phyloP scores from a whole-genome alignment of 2,888 invertebrate species.

The Panopea generosa region DNA sequence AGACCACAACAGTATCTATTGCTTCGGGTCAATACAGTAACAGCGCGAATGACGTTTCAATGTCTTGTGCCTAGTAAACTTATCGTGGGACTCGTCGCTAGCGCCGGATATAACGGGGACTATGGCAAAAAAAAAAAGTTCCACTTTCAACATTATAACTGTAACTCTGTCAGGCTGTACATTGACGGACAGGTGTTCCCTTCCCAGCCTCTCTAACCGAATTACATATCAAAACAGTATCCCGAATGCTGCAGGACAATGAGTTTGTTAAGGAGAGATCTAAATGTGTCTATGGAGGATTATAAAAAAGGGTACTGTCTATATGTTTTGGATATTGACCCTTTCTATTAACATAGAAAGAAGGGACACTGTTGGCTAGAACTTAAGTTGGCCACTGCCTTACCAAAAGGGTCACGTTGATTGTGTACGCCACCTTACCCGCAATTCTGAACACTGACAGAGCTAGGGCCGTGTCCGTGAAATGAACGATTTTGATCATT shows the following conservation, averaged over 20 bases:
- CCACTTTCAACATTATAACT: slow-evolving; percentile 46
- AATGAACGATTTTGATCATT: neutral
- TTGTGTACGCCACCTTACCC: slow-evolving; percentile 47
- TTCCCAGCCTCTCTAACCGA: slow-evolving; percentile 38
- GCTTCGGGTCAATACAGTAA: slow-evolving; percentile 40
- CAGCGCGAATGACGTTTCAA: slow-evolving; percentile 29
- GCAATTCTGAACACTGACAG: slow-evolving; percentile 22
- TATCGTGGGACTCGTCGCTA: slow-evolving; percentile 28
- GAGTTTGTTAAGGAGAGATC: slow-evolving; percentile 17
- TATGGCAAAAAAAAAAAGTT: slow-evolving; percentile 42
- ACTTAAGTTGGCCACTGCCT: slow-evolving; percentile 24
- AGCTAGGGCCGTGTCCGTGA: slow-evolving; percentile 6
- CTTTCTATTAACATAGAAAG: slow-evolving; percentile 24
- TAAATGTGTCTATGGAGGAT: slow-evolving; percentile 22
- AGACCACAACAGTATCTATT: slow-evolving; percentile 43
- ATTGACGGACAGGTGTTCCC: slow-evolving; percentile 51
- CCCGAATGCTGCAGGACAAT: slow-evolving; percentile 50
- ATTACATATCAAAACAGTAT: slow-evolving; percentile 26
- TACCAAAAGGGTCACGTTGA: slow-evolving; percentile 37
- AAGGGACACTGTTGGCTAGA: slow-evolving; percentile 44
- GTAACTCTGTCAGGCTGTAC: slow-evolving; percentile 25
- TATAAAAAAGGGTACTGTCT: slow-evolving; percentile 40
- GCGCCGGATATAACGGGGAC: slow-evolving; percentile 28
- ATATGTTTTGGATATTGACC: slow-evolving; percentile 28
- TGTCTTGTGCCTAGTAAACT: slow-evolving; percentile 21